These are phyloP conservation scores for Malurus leucopterus DNA, from an alignment of 2,797 vertebrate genomes.

Conservation along the genomic window DNA sequence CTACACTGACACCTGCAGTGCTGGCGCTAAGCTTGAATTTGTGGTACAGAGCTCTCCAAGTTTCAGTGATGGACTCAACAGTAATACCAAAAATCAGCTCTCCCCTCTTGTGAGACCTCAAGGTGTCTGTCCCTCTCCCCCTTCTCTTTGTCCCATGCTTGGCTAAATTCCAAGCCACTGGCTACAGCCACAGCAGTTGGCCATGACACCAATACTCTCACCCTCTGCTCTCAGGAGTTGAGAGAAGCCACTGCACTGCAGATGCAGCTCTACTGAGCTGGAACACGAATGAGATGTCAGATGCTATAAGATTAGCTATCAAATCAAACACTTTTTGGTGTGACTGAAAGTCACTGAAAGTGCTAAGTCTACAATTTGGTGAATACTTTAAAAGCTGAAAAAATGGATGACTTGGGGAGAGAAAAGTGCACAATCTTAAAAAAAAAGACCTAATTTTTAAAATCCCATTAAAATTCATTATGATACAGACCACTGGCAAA, in stretches of 20 bases:
- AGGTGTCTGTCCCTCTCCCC: not conserved
- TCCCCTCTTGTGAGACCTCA: not conserved
- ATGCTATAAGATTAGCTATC: not conserved
- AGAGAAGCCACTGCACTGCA: not conserved
- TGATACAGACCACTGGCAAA: not conserved
- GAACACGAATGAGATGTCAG: accelerated
- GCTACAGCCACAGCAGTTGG: accelerated
- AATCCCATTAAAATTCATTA: not conserved
- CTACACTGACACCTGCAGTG: not conserved
- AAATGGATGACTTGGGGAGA: not conserved
- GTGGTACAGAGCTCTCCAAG: not conserved
- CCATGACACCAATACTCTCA: accelerated
- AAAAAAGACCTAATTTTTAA: not conserved
- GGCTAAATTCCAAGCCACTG: not conserved
- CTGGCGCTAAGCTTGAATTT: not conserved
- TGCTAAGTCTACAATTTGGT: not conserved
- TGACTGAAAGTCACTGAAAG: not conserved
- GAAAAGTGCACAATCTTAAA: not conserved
- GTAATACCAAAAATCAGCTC: not conserved
- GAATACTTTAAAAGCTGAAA: not conserved
- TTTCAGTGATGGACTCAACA: not conserved
- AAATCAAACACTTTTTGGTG: not conserved
- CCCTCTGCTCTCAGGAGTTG: not conserved
- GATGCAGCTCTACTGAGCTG: not conserved
- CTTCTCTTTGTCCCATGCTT: not conserved